A percentile compares a stretch with the other conserved stretches of the same genome.
phyloP scores from a whole-genome alignment of 2,888 invertebrate genomes.

The Malthinus flaveolus region DNA sequence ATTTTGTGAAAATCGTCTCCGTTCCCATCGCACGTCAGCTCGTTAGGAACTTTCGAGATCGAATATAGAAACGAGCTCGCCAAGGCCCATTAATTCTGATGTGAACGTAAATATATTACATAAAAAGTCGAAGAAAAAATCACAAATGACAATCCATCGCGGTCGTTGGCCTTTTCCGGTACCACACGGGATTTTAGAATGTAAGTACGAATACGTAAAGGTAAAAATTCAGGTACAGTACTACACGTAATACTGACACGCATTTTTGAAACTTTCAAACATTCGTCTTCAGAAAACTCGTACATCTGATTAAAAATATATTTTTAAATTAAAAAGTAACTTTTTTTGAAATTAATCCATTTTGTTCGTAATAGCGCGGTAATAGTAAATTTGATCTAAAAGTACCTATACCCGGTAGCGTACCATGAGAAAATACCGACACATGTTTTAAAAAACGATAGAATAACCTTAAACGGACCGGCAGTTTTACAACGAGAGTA shows the following conservation, averaged over 20 bases:
- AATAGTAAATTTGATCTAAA: too few species aligned
- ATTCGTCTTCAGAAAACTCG: slow-evolving; percentile 31
- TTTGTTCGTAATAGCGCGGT: too few species aligned
- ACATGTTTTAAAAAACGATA: too few species aligned
- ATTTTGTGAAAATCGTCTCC: too few species aligned
- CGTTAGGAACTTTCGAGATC: slow-evolving; percentile 10
- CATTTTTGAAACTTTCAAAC: slow-evolving; percentile 38
- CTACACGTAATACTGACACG: slow-evolving; percentile 37
- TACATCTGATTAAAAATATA: neutral
- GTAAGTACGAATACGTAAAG: slow-evolving; percentile 28
- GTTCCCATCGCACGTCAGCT: neutral
- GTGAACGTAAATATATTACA: slow-evolving; percentile 34
- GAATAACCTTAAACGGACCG: too few species aligned
- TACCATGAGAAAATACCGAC: too few species aligned
- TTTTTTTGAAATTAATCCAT: too few species aligned
- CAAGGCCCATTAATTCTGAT: slow-evolving; percentile 33
- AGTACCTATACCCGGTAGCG: too few species aligned
- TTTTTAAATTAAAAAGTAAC: too few species aligned
- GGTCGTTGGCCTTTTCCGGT: slow-evolving; percentile 35
- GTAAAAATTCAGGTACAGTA: slow-evolving; percentile 23
- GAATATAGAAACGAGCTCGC: slow-evolving; percentile 30
- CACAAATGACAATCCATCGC: slow-evolving; percentile 35
- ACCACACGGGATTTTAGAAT: slow-evolving; percentile 33
- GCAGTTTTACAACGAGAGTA: too few species aligned
- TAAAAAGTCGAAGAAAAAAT: slow-evolving; percentile 34